Evolutionary conservation across 2,113 vertebrate genomes (phyloP), one percentile per base, ranked within the genome.

Genomic region (Erythrocercus mccallii): DNA sequence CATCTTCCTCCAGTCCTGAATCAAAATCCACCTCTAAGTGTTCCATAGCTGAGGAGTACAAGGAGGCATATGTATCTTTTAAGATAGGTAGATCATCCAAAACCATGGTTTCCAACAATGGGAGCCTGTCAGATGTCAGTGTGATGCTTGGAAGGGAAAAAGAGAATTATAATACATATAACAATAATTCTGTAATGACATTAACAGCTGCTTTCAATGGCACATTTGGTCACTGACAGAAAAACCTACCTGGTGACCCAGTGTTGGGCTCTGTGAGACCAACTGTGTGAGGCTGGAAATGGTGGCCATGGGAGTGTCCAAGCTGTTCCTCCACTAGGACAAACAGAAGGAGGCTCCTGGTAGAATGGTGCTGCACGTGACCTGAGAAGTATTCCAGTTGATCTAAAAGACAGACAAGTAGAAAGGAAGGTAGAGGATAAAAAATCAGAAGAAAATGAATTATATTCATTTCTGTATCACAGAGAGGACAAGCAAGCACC

Each of bases 1-100:
- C 97, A 94, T 99, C 98, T 94, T 99, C 98, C 94, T 99, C 97
- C 94, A 98, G 89, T 94, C 96, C 98, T 72, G 98, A 99, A 97
- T 99, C 98, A 96, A 98, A 97, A 96, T 99, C 99, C 56, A 98
- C 96, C 77, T 99, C 98, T 65, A 97, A 96, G 69, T 98, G 97
- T 92, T 95, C 94, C 91, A 98, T 97, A 94, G 97, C 94, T 93
- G 97, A 98, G 79, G 97, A 97, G 97, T 94, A 97, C 92, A 96
- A 97, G 96, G 98, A 98, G 94, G 96, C 93, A 96, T 88, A 96
- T 45, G 97, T 97, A 61, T 97, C 97, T 94, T 97, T 97, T 64
- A 98, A 90, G 61, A 96, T 96, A 80, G 97, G 96, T 24, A 96
- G 72, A 38, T 70, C 94, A 81, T 97, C 96, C 92, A 97, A 97